Evolutionary conservation across 1,140 invertebrate species (phyloP), one percentile per base, ranked within the genome.

Genomic region (Euura lappo): DNA sequence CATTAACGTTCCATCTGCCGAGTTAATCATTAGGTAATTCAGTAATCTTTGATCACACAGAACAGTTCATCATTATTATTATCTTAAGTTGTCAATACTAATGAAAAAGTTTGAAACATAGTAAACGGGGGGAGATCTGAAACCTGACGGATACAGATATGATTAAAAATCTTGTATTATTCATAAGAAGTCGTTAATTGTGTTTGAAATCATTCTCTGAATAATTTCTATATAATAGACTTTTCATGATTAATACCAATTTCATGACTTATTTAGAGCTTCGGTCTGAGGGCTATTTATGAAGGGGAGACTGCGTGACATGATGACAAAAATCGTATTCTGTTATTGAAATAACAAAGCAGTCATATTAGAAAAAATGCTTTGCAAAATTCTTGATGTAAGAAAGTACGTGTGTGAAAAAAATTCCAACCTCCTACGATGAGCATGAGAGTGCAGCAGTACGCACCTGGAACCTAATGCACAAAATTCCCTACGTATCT

Each of bases 171-270:
- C 6, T 6, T 13, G 11, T 71, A 64, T 11, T 60, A 71, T 71
- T 64, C 42, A 71, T 60, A 46, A 45, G 6, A 11, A 11, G 6
- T 7, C 47, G 11, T 7, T 51, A 6, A 7, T 51, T 7, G 6
- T 51, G 11, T 6, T 51, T 11, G 2, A 51, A 42, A 42, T 64
- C 65, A 10, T 68, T 68, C n/a, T 10, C 6, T 7, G 44, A 8
- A 43, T 69, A n/a, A 73, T 45, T 69, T 73, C 64, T 73, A 28
- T 28, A 28, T 28, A 28, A 68, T 79, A 79, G 75, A 77, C 69
- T 79, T 77, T 51, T 68, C n/a, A 72, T 70, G 65, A 68, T 68
- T 72, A 70, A 69, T 73, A 67, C 45, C 51, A 69, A 66, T 68
- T 65, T 67, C 68, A 71, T 28, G 45, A 76, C 70, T 45, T 65